phyloP scores from a whole-genome alignment of 2,888 invertebrate genomes.

The Heteromurus nitidus region DNA sequence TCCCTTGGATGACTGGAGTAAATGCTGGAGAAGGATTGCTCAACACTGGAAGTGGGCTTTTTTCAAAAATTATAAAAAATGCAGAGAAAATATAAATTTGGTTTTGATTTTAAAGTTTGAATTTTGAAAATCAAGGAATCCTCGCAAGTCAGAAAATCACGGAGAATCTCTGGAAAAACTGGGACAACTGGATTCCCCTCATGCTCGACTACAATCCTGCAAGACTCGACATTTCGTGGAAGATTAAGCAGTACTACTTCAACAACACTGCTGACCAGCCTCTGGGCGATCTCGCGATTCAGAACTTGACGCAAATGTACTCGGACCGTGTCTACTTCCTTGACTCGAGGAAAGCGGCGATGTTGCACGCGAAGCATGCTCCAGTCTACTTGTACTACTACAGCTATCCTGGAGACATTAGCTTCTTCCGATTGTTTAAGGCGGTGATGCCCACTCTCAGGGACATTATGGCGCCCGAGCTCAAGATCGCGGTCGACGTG shows the following conservation, averaged over 20 bases:
- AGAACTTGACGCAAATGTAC: conserved; percentile 58
- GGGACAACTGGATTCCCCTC: conserved; percentile 50
- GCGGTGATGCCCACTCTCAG: conserved; percentile 56
- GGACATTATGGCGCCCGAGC: conserved; percentile 52
- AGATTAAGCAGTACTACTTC: conserved; percentile 65
- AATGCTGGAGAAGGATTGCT: conserved; percentile 65
- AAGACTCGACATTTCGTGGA: conserved; percentile 38
- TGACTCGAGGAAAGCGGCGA: conserved; percentile 53
- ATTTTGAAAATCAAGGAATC: conserved; percentile 34
- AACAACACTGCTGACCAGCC: conserved; percentile 30
- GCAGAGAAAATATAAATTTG: background rate
- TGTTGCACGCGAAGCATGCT: conserved; percentile 60
- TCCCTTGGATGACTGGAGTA: conserved; percentile 65
- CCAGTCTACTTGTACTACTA: conserved; percentile 66
- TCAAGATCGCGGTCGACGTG: conserved; percentile 55
- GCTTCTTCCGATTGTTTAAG: conserved; percentile 60
- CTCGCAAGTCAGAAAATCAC: conserved; percentile 39
- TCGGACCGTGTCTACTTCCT: conserved; percentile 67
- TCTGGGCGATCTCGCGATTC: conserved; percentile 38
- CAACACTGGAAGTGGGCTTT: conserved; percentile 36
- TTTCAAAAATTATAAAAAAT: background rate
- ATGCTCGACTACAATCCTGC: conserved; percentile 58
- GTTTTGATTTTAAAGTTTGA: no score
- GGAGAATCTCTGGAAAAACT: conserved; percentile 41
- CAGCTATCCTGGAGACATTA: conserved; percentile 64